Evolutionary conservation across 1,140 invertebrate genomes (phyloP).

Genomic region (Atta texana): DNA sequence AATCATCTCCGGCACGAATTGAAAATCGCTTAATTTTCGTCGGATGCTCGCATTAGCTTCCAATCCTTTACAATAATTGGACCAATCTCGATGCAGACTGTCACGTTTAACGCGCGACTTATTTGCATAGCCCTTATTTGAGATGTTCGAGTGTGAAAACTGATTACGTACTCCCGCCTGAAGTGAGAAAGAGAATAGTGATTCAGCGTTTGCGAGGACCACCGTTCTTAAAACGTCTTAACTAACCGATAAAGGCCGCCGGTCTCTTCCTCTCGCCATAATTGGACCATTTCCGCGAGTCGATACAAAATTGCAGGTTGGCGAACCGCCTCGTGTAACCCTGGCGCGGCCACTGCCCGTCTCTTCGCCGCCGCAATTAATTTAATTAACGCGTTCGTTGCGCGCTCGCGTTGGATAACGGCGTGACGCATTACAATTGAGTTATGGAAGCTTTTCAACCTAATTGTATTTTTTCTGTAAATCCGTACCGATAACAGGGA

Average conservation of each 20-base stretch:
- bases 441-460: neutral
- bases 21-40: constrained; percentile 33
- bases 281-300: constrained; percentile 53
- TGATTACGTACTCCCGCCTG: neutral
- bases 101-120: constrained; percentile 15
- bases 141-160: constrained; percentile 46
- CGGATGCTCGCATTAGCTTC: neutral
- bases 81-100: constrained; percentile 1
- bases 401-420: neutral
- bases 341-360: neutral
- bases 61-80: constrained; percentile 55
- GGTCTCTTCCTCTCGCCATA: constrained; percentile 17
- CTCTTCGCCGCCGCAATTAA: constrained; percentile 40
- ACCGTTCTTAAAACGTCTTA: constrained; percentile 48
- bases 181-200: constrained; percentile 12
- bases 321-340: neutral
- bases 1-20: constrained; percentile 7
- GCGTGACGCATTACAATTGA: constrained; percentile 12
- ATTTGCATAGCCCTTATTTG: constrained; percentile 35
- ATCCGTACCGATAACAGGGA: neutral
- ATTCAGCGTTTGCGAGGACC: constrained; percentile 3
- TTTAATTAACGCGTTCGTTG: constrained; percentile 39
- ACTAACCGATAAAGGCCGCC: constrained; percentile 49
- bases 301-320: constrained; percentile 40
- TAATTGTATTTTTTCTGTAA: neutral